Base-by-base conservation (phyloP, 2,888 invertebrate genomes). In the Stenodera caucasica region DNA sequence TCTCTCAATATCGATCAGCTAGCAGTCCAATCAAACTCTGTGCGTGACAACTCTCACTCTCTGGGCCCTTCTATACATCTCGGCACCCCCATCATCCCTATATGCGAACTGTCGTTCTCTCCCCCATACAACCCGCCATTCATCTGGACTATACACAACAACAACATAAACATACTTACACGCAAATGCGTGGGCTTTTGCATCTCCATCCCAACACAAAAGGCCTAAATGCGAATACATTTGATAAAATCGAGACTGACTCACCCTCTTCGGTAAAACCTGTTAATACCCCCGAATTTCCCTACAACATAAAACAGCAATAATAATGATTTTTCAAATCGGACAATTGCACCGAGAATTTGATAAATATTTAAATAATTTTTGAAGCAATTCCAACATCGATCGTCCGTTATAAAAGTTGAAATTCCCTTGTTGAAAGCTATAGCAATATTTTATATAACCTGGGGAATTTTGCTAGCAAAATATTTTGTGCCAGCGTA, bases 21-120 rank as follows among this genome's bases (percentile, higher is more conserved):
- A 75, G 78, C 75, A 78, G 80, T 75, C 80, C 80, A 80, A 80
- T 80, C 80, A 80, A 80, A 78, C 78, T 75, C 74, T 79, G 80
- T 80, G 80, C 80, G 80, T 80, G 80, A 80, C 80, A 80, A 78
- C 78, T 79, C 77, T 79, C 79, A 76, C 79, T 79, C 75, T 77
- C 74, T 70, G 71, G 63, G 70, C 72, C 74, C 72, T 71, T 72
- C 69, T 67, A 58, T 63, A 61, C 67, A 61, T 63, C 67, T 63
- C 69, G 65, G 65, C 69, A 66, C 70, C 67, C 69, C 70, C 67
- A 67, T 68, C 64, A 64, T 58, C 67, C 64, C 64, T 56, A 32
- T 50, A 57, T 65, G 58, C 63, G 55, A 54, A 55, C 59, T 32
- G 55, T 37, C 62, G 59, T 55, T 50, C 53, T 53, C 61, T 50